phyloP scores from a whole-genome alignment of 1,140 invertebrate species.

The Dufourea novaeangliae region DNA sequence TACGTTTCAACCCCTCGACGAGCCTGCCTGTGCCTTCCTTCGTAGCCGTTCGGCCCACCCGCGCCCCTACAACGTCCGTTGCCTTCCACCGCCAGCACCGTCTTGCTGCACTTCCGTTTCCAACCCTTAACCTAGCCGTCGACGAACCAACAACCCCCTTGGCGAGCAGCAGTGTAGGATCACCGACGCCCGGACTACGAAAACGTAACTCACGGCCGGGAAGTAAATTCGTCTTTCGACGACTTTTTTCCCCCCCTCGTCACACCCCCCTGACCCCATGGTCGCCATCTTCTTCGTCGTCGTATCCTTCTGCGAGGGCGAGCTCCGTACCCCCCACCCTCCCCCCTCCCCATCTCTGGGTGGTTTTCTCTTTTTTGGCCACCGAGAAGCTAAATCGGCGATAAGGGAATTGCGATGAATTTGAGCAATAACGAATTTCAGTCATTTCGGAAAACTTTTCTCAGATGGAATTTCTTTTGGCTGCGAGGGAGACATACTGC shows the following conservation, averaged over 20 bases:
- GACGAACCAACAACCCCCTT: slow-evolving; percentile 65
- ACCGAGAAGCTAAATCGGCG: slow-evolving; percentile 32
- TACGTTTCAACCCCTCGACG: slow-evolving; percentile 67
- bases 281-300: too few species aligned
- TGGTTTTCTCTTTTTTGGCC: neutral
- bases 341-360: too few species aligned
- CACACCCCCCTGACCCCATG: neutral
- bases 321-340: neutral
- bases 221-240: slow-evolving; percentile 47
- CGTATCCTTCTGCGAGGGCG: neutral
- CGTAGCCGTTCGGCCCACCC: slow-evolving; percentile 63
- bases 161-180: slow-evolving; percentile 62
- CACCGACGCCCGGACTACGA: slow-evolving; percentile 51
- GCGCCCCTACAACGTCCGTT: slow-evolving; percentile 64
- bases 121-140: slow-evolving; percentile 71
- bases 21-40: slow-evolving; percentile 65
- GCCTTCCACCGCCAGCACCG: slow-evolving; percentile 60
- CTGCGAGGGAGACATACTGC: too few species aligned
- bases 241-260: neutral
- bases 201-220: slow-evolving; percentile 58
- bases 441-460: slow-evolving; percentile 3
- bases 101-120: slow-evolving; percentile 73
- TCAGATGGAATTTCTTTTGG: slow-evolving; percentile 13
- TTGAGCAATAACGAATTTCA: slow-evolving; percentile 38
- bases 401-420: slow-evolving; percentile 50